These are phyloP conservation scores for Arctocebus calabarensis DNA, from an alignment of 2,797 vertebrate genomes.

Conservation along the genomic window DNA sequence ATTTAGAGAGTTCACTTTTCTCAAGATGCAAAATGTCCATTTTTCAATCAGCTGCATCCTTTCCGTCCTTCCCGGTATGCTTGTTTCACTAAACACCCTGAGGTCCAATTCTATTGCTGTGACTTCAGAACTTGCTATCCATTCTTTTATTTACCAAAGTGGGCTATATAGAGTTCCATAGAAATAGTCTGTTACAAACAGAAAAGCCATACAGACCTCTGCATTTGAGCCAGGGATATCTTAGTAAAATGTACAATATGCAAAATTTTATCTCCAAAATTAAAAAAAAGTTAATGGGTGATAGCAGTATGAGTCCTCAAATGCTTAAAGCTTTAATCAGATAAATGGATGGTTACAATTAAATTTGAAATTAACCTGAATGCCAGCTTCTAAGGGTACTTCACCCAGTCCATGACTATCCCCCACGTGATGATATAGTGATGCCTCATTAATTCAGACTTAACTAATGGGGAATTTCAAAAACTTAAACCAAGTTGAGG, in stretches of 20 bases:
- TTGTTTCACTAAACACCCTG: not conserved
- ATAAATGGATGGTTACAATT: slow-evolving; percentile 7
- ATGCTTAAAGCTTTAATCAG: not conserved
- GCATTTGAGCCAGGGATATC: too few species aligned
- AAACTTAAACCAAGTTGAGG: not conserved
- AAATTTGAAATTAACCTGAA: not conserved
- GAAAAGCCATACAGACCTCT: too few species aligned
- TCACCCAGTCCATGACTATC: not conserved
- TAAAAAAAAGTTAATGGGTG: too few species aligned
- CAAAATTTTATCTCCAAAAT: too few species aligned
- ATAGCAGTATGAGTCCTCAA: not conserved
- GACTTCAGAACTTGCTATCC: not conserved
- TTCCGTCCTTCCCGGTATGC: not conserved
- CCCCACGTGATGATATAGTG: not conserved
- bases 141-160: not conserved
- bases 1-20: not conserved
- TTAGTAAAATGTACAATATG: too few species aligned
- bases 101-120: not conserved
- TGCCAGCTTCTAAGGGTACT: not conserved
- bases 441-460: not conserved
- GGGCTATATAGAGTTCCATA: not conserved
- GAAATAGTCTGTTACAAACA: too few species aligned
- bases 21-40: not conserved
- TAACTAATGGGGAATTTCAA: not conserved
- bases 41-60: not conserved